phyloP scores from a whole-genome alignment of 2,888 invertebrate genomes.

The Endotricha flammealis region DNA sequence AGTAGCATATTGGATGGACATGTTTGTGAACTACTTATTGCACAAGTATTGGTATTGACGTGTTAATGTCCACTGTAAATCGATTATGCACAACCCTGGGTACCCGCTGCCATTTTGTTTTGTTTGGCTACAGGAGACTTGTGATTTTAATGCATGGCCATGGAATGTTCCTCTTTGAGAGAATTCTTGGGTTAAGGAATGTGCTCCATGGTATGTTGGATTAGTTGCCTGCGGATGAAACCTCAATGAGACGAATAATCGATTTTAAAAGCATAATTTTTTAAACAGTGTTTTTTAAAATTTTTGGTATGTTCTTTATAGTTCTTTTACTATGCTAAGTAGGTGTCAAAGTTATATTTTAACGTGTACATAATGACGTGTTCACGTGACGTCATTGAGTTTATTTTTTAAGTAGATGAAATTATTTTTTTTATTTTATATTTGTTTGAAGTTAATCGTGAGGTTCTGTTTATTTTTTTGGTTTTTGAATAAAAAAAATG shows the following conservation, averaged over 20 bases:
- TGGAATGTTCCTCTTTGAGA: conserved; percentile 50
- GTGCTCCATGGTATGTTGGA: conserved; percentile 35
- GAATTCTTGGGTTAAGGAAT: conserved; percentile 23
- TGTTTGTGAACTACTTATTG: conserved; percentile 29
- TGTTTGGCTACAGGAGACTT: conserved; percentile 53
- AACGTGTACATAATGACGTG: conserved; percentile 26
- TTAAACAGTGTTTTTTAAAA: conserved; percentile 18
- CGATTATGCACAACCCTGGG: conserved; percentile 61
- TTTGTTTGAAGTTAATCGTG: conserved; percentile 13
- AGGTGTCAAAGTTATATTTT: conserved; percentile 8
- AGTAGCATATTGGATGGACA: conserved; percentile 50
- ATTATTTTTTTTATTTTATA: conserved; percentile 9
- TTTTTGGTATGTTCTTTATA: conserved; percentile 20
- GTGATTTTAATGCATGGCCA: conserved; percentile 70
- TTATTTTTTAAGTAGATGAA: conserved; percentile 15
- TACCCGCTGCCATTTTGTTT: conserved; percentile 52
- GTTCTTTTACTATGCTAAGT: conserved; percentile 13
- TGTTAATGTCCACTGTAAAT: conserved; percentile 61
- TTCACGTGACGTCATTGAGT: conserved; percentile 20
- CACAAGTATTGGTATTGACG: conserved; percentile 38
- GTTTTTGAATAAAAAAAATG: conserved; percentile 36
- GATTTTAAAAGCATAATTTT: conserved; percentile 15
- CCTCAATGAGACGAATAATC: conserved; percentile 30
- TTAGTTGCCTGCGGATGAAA: conserved; percentile 42
- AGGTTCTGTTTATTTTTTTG: conserved; percentile 27